Evolutionary conservation across 2,113 vertebrate genomes (phyloP).

Genomic region (Mionectes macconnelli): DNA sequence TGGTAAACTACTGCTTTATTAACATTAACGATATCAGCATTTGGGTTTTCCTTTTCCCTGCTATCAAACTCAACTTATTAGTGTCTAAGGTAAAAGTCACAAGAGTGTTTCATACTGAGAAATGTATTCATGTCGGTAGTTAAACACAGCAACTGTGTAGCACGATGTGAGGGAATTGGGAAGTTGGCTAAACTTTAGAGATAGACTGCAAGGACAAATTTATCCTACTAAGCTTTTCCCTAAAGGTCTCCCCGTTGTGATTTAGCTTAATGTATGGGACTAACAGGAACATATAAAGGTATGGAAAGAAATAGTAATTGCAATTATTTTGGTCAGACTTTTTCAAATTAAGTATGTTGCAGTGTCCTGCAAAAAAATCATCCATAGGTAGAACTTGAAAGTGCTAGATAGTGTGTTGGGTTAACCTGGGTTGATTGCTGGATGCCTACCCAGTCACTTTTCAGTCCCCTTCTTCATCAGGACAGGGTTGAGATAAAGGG

Average conservation of each 20-base stretch:
- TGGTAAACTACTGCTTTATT: neutral
- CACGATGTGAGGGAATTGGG: neutral
- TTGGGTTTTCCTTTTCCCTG: neutral
- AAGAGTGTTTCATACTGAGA: neutral
- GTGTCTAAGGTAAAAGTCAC: neutral
- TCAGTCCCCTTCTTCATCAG: neutral
- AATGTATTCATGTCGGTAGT: constrained; percentile 1
- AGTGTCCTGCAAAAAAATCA: neutral
- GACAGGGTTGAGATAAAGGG: neutral
- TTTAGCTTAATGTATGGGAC: neutral
- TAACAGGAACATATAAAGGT: neutral
- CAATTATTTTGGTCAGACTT: neutral
- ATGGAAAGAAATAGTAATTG: neutral
- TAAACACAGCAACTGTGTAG: neutral
- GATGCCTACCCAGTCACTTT: fast-evolving
- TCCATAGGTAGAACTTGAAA: neutral
- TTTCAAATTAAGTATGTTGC: neutral
- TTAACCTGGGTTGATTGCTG: neutral
- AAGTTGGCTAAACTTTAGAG: neutral
- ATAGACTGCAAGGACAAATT: neutral
- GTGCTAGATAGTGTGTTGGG: too few relatives aligned
- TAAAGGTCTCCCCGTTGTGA: neutral
- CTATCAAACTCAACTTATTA: neutral
- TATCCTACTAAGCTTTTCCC: neutral
- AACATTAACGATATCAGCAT: neutral